A percentile compares a stretch with the other conserved stretches of the same genome.
phyloP scores from a whole-genome alignment of 1,140 invertebrate species.

The Leptonema lineaticorne region DNA sequence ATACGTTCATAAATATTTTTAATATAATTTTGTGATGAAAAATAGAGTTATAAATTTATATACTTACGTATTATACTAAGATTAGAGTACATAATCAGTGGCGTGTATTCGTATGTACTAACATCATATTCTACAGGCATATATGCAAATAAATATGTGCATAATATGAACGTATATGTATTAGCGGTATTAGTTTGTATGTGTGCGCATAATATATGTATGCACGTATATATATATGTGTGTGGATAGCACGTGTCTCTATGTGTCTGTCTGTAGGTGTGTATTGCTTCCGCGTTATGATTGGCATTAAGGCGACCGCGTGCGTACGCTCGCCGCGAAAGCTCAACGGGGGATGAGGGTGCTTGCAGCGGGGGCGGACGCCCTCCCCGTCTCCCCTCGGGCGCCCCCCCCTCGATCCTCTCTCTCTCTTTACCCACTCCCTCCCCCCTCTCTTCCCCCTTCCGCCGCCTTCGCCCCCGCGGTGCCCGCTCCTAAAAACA shows the following conservation, averaged over 20 bases:
- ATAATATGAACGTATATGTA: background rate
- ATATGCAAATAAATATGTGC: background rate
- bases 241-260: too few species aligned
- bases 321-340: constrained; percentile 26
- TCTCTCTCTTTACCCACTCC: constrained; percentile 8
- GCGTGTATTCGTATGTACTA: too few species aligned
- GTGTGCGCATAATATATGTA: background rate
- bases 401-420: constrained; percentile 1
- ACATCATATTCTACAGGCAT: too few species aligned
- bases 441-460: constrained; percentile 16
- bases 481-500: constrained; percentile 39
- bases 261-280: background rate
- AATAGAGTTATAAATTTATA: too few species aligned
- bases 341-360: constrained; percentile 19
- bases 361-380: constrained; percentile 6
- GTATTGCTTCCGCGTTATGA: constrained; percentile 26
- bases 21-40: too few species aligned
- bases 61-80: too few species aligned
- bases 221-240: background rate
- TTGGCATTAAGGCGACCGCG: constrained; percentile 32
- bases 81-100: too few species aligned
- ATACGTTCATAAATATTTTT: too few species aligned
- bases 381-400: background rate
- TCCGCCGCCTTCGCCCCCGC: constrained; percentile 20
- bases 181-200: too few species aligned